These are phyloP conservation scores for Eutolmus rufibarbis DNA, from an alignment of 2,888 invertebrate genomes.

Conservation along the genomic window DNA sequence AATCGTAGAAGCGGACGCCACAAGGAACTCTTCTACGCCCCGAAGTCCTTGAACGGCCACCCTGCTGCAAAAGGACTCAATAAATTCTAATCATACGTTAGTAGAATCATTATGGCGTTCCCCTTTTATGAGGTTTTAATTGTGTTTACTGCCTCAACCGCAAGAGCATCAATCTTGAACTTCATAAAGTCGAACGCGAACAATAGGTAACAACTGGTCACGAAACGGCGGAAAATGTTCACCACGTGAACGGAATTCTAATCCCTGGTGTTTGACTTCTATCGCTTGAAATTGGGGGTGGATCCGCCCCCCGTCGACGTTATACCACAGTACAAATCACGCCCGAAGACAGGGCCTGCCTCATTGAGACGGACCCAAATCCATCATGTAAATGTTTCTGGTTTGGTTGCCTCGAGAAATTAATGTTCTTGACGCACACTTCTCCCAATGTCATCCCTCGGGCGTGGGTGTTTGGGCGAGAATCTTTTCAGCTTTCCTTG, in stretches of 20 bases:
- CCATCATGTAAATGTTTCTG: background rate
- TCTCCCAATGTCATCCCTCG: background rate
- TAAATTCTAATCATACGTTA: background rate
- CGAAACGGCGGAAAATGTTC: background rate
- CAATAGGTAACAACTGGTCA: slow-evolving; percentile 3
- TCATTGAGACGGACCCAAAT: background rate
- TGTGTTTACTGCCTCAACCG: background rate
- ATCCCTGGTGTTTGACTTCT: background rate
- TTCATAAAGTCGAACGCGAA: background rate
- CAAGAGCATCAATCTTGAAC: background rate
- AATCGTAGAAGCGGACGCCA: background rate
- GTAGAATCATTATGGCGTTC: background rate
- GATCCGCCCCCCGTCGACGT: background rate
- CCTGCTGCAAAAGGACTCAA: background rate
- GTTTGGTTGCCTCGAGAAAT: background rate
- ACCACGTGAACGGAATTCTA: background rate
- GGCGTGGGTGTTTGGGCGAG: background rate
- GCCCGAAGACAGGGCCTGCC: background rate
- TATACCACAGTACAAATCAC: background rate
- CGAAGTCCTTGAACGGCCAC: background rate
- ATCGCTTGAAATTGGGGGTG: background rate
- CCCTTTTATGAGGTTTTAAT: background rate
- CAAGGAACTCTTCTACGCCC: background rate
- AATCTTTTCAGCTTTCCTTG: background rate
- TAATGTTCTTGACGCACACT: background rate